Percentiles rank a stretch among this genome's conserved stretches.
phyloP scores from a whole-genome alignment of 2,888 invertebrate species.

The Drosophila picticornis region DNA sequence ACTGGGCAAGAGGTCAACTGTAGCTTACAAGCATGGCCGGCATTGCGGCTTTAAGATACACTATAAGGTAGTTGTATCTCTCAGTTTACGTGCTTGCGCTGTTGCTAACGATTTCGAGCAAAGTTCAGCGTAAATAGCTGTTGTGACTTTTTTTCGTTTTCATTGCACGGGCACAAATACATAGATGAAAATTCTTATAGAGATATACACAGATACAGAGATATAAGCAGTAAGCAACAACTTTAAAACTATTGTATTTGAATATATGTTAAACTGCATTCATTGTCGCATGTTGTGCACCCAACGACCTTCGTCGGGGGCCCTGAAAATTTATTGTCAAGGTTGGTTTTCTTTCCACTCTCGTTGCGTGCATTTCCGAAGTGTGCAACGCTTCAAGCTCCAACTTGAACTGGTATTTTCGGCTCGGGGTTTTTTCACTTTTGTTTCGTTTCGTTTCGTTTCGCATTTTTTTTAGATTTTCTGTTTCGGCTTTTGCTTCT shows the following conservation, averaged over 20 bases:
- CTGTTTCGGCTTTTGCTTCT: slow-evolving; percentile 28
- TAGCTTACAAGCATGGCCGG: slow-evolving; percentile 42
- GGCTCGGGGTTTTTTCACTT: slow-evolving; percentile 52
- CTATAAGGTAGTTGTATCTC: slow-evolving; percentile 19
- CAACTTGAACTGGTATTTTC: slow-evolving; percentile 75
- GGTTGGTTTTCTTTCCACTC: slow-evolving; percentile 62
- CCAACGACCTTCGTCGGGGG: slow-evolving; percentile 65
- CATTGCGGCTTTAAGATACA: slow-evolving; percentile 36
- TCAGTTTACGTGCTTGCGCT: slow-evolving; percentile 14
- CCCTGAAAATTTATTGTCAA: slow-evolving; percentile 79
- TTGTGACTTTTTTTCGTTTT: slow-evolving; percentile 60
- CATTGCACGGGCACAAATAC: slow-evolving; percentile 43
- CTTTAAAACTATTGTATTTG: slow-evolving; percentile 49
- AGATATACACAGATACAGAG: background rate
- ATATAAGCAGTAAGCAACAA: slow-evolving; percentile 11
- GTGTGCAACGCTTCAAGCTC: slow-evolving; percentile 61
- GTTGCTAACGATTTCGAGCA: slow-evolving; percentile 59
- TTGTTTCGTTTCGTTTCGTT: background rate
- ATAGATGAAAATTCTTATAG: slow-evolving; percentile 11
- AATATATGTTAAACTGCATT: slow-evolving; percentile 63
- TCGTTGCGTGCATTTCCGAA: slow-evolving; percentile 69
- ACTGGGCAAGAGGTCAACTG: slow-evolving; percentile 65
- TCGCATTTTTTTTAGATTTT: slow-evolving; percentile 22
- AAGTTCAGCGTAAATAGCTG: slow-evolving; percentile 71
- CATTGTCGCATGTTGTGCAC: slow-evolving; percentile 68